Conservation (phyloP, 2,797 vertebrate species). For the Mycteria americana region DNA sequence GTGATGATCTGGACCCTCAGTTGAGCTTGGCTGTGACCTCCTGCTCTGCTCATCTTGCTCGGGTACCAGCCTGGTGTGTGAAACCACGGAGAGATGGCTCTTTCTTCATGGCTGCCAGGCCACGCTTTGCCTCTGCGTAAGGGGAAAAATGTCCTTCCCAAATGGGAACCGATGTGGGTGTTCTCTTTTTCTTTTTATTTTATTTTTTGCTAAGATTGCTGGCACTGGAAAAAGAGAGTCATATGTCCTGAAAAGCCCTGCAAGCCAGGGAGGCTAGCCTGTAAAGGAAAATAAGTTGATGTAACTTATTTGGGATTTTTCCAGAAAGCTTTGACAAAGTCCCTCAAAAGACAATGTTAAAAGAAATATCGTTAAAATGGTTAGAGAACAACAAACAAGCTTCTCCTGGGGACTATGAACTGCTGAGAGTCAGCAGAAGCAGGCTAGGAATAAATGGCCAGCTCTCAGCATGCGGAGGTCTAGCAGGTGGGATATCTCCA, state of each 20-base stretch:
- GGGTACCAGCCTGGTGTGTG: background rate
- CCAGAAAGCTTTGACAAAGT: background rate
- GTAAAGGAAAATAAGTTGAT: constrained; percentile 5
- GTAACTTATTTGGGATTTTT: background rate
- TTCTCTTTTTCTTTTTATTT: background rate
- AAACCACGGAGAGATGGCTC: rapidly evolving
- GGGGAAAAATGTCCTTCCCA: background rate
- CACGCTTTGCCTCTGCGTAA: background rate
- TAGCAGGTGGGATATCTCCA: background rate
- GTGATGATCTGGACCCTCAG: background rate
- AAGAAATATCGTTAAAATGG: background rate
- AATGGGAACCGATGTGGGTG: background rate
- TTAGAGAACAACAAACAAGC: background rate
- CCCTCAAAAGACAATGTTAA: background rate
- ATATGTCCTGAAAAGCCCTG: background rate
- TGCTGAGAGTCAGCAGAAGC: background rate
- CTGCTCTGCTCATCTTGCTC: background rate
- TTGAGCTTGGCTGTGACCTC: rapidly evolving
- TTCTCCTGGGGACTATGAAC: background rate
- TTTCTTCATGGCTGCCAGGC: background rate
- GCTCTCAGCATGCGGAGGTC: background rate
- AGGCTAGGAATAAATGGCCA: background rate
- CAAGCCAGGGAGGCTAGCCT: background rate
- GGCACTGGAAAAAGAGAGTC: constrained; percentile 8
- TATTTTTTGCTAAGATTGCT: background rate